Percentiles rank a stretch among this genome's conserved stretches.
These are phyloP conservation scores for Graphium colonna DNA, from an alignment of 2,888 invertebrate genomes.

Conservation along the genomic window DNA sequence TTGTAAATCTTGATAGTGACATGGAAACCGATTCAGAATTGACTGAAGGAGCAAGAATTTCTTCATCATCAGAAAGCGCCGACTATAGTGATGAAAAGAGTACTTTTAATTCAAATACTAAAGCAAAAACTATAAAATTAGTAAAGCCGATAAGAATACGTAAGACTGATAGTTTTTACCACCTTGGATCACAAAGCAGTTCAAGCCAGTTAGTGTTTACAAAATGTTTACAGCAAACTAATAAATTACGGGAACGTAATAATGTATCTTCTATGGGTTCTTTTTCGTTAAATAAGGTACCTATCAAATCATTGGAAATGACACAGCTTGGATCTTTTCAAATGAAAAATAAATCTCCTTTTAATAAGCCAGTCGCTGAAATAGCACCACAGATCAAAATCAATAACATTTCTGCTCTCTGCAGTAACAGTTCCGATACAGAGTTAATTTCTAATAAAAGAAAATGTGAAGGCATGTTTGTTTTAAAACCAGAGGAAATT, in stretches of 20 bases:
- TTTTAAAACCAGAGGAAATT: conserved; percentile 72
- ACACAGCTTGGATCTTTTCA: background rate
- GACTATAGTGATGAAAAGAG: conserved; percentile 23
- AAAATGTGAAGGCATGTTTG: conserved; percentile 49
- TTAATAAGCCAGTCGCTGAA: conserved; percentile 39
- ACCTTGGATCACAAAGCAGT: conserved; percentile 44
- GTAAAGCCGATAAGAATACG: conserved; percentile 64
- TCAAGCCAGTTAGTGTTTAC: conserved; percentile 29
- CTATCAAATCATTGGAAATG: background rate
- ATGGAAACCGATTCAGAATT: conserved; percentile 6
- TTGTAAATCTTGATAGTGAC: conserved; percentile 34
- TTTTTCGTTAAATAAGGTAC: background rate
- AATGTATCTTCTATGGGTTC: background rate
- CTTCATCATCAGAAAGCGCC: conserved; percentile 14
- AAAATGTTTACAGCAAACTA: background rate
- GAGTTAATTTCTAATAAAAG: conserved; percentile 19
- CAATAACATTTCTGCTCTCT: conserved; percentile 11
- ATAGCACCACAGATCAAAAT: conserved; percentile 50
- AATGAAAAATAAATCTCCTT: background rate
- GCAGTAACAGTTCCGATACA: conserved; percentile 1
- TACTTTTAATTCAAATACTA: conserved; percentile 6
- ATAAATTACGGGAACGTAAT: background rate
- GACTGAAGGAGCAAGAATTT: background rate
- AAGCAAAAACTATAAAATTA: conserved; percentile 28
- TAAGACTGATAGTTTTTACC: conserved; percentile 56